phyloP scores from a whole-genome alignment of 2,113 vertebrate species.

The Chrysochloris asiatica region DNA sequence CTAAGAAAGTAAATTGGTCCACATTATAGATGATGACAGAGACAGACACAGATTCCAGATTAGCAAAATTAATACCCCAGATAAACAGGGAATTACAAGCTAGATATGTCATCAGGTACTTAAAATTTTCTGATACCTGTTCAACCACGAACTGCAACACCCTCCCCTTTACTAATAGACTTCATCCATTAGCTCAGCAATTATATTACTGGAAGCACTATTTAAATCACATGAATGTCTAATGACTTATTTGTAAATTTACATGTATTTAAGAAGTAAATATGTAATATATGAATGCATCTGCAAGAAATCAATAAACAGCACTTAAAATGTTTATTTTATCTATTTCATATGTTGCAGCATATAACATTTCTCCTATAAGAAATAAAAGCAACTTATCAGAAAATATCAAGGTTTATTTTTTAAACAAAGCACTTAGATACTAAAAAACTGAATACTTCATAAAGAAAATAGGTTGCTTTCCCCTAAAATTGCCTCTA shows the following conservation, averaged over 20 bases:
- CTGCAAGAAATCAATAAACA: constrained; percentile 53
- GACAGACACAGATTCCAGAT: constrained; percentile 58
- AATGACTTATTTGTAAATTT: constrained; percentile 75
- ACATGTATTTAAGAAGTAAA: constrained; percentile 62
- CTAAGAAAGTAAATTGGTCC: constrained; percentile 46
- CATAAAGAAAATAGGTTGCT: constrained; percentile 83
- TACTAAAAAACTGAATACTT: constrained; percentile 81
- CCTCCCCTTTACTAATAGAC: constrained; percentile 58
- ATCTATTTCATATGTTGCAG: constrained; percentile 56
- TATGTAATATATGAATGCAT: constrained; percentile 32
- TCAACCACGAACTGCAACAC: constrained; percentile 68
- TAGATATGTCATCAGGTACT: constrained; percentile 60
- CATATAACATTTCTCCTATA: constrained; percentile 53
- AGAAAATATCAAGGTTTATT: constrained; percentile 70
- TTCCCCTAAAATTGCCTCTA: constrained; percentile 83
- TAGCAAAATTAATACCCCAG: constrained; percentile 68
- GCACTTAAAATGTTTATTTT: constrained; percentile 47
- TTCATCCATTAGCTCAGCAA: constrained; percentile 75
- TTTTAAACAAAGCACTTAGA: constrained; percentile 82
- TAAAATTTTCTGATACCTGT: constrained; percentile 77
- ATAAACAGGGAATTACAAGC: constrained; percentile 71
- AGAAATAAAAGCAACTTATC: constrained; percentile 68
- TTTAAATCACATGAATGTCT: constrained; percentile 70
- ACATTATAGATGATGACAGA: constrained; percentile 36
- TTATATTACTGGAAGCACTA: constrained; percentile 77